Base-by-base conservation (phyloP, 2,113 vertebrate species). In the Sebastes fasciatus region DNA sequence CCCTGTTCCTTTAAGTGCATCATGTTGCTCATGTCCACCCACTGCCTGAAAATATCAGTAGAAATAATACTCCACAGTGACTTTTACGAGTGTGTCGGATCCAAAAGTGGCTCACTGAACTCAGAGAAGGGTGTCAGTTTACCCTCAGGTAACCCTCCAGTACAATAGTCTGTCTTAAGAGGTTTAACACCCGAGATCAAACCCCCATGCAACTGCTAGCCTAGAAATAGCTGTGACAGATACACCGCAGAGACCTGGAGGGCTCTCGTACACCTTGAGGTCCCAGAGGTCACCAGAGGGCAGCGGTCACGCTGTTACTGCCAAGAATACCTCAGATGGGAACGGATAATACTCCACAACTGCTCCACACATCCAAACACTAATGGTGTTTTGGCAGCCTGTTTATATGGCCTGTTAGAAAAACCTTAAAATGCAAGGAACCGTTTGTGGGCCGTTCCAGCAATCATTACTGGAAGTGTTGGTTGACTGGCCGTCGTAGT, bases 301-400 rank as follows among this genome's bases (percentile, higher is more conserved):
- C 66, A 74, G 66, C 8, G 54, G 60, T 63, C 54, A n/a, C 67
- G 8, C 60, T 17, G 12, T 40, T 34, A 16, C 68, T 42, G 77
- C 82, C 80, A 75, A 68, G 63, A 86, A 72, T 76, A 84, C 70
- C 74, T 74, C 83, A 12, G 71, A 87, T 73, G 85, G 85, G 82
- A 80, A 62, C 2, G 48, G 48, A 80, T 60, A 84, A 86, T 69
- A 52, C 21, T 66, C 66, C 54, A 46, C 45, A 34, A 5, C 58
- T 21, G 58, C 77, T 84, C 79, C 65, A 55, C 65, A 55, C 82
- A 48, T 89, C 87, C 87, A 91, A 85, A 83, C 54, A 13, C 83
- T 93, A 89, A 91, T 90, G 90, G 74, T 73, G 67, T 86, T 91
- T 87, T 93, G 91, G 91, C 92, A 82, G 86, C 64, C 8, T 1